phyloP scores from a whole-genome alignment of 2,888 invertebrate genomes.

The Cyclophora albipunctata region DNA sequence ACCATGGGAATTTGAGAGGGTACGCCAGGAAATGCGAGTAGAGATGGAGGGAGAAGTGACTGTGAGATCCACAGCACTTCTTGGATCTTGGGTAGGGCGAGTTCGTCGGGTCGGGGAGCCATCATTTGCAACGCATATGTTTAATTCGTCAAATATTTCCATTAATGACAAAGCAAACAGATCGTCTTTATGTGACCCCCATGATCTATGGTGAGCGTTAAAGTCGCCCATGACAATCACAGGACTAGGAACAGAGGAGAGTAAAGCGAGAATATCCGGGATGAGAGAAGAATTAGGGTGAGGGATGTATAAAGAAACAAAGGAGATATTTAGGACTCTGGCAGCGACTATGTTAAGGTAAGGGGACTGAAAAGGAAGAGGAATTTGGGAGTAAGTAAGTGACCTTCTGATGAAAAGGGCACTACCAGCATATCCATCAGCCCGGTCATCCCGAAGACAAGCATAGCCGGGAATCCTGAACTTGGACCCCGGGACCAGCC shows the following conservation, averaged over 20 bases:
- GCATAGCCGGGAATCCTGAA: conserved; percentile 12
- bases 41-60: conserved; percentile 7
- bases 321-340: conserved; percentile 7
- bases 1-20: conserved; percentile 6
- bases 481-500: neutral
- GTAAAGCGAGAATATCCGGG: neutral
- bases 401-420: conserved; percentile 7
- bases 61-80: conserved; percentile 21
- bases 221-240: conserved; percentile 8
- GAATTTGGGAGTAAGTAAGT: conserved; percentile 7
- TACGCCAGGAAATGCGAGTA: conserved; percentile 4
- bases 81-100: conserved; percentile 7
- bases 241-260: conserved; percentile 3
- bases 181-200: conserved; percentile 11
- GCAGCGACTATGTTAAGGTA: conserved; percentile 12
- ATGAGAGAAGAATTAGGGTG: conserved; percentile 5
- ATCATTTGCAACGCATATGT: conserved; percentile 17
- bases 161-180: conserved; percentile 2
- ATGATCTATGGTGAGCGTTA: conserved; percentile 9
- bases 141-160: conserved; percentile 12
- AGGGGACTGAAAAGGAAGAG: conserved; percentile 4
- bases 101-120: conserved; percentile 16
- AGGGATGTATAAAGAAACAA: conserved; percentile 13
- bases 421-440: conserved; percentile 16
- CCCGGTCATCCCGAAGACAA: conserved; percentile 19